Base-by-base conservation (phyloP, 1,140 invertebrate species). In the Calosoma granatense region DNA sequence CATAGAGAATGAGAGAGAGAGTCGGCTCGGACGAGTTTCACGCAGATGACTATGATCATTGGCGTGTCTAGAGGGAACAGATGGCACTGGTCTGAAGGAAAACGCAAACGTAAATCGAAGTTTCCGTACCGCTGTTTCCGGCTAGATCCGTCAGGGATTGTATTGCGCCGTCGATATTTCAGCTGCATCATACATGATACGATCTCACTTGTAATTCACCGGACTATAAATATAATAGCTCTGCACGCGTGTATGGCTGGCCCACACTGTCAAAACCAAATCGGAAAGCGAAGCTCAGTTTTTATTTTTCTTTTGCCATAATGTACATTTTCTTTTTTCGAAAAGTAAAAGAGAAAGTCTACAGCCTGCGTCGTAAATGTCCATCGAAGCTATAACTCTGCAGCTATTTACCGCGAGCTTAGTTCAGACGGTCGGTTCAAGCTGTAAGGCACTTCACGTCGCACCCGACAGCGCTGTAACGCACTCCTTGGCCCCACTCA, bases 381-480 rank as follows among this genome's bases (percentile, higher is more conserved):
- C n/a, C n/a, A n/a, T n/a, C n/a, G n/a, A n/a, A n/a, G n/a, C n/a
- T n/a, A n/a, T n/a, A n/a, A n/a, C n/a, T n/a, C n/a, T n/a, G n/a
- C n/a, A n/a, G n/a, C n/a, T n/a, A n/a, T n/a, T n/a, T n/a, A n/a
- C n/a, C 17, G 15, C 15, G 41, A 47, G 9, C 41, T 47, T 47
- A 47, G 17, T 47, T 47, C 6, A 47, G 17, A 3, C 17, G 41
- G 41, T 47, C 41, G 17, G 15, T 9, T 17, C 41, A 47, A 47
- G 41, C 41, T 47, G 41, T 47, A 36, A 9, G 26, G 26, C 26
- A 36, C 26, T 36, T 47, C 41, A 47, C 15, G 41, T 12, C 41
- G 41, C 41, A 47, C 41, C 41, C 41, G 15, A 47, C 41, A 47
- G 41, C 41, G 26, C 41, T 47, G 41, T 47, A 47, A 47, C 41